phyloP scores from a whole-genome alignment of 64 coral and sea anemone species.

The Catalaphyllia jardinei region DNA sequence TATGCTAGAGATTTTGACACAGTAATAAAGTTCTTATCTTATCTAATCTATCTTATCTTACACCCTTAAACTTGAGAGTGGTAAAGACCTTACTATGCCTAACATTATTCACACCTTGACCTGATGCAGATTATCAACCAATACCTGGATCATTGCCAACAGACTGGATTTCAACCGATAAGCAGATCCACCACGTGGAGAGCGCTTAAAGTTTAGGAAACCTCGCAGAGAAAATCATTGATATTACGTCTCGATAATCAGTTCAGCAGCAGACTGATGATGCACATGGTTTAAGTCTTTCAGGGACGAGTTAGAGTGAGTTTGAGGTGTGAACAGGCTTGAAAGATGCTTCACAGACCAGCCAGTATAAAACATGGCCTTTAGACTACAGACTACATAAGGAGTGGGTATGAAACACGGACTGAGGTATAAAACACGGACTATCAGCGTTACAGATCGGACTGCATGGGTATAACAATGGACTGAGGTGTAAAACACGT shows the following conservation, averaged over 20 bases:
- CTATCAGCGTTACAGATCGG: no score
- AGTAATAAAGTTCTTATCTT: no score
- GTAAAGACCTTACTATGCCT: conserved; percentile 48
- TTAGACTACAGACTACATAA: no score
- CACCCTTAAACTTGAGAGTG: conserved; percentile 51
- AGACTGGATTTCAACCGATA: conserved; percentile 48
- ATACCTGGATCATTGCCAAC: conserved; percentile 38
- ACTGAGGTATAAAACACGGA: no score
- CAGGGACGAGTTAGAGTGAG: conserved; percentile 9
- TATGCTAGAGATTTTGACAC: no score
- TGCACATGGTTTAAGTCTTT: conserved; percentile 14
- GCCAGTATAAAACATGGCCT: no score
- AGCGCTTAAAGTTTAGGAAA: conserved; percentile 26
- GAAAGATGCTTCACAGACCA: conserved; percentile 23
- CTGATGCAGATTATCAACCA: conserved; percentile 52
- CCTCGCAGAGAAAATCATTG: conserved; percentile 38
- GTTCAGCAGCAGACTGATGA: conserved; percentile 44
- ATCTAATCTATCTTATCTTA: no score
- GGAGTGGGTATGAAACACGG: no score
- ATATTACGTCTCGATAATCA: conserved; percentile 42
- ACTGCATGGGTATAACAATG: no score
- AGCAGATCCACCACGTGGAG: conserved; percentile 56
- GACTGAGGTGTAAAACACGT: no score
- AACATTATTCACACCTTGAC: conserved; percentile 48
- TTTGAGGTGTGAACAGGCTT: not conserved